Base-by-base conservation (phyloP, 2,888 invertebrate species). In the Hypomecis atomaria region DNA sequence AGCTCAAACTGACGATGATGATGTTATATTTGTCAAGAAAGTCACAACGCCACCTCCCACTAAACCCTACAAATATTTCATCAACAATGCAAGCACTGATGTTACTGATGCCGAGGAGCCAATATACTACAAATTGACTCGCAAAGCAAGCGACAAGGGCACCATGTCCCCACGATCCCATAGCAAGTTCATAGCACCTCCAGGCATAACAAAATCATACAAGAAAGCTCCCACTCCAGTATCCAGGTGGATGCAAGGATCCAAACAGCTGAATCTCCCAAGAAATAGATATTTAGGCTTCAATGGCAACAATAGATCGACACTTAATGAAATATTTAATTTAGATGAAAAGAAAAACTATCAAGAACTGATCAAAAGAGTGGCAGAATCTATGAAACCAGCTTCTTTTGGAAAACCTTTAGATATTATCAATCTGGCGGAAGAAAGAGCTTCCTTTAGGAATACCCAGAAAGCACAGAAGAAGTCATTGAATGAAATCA, bases 301-400 rank as follows among this genome's bases (percentile, higher is more conserved):
- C 0, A 92, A 90, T 71, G 87, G 90, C 8, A 89, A 85, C 59
- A 75, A 78, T 40, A 83, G 85, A 66, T 80, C 88, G 9, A 88
- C 89, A 56, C 76, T 94, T 44, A 87, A 92, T 40, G 92, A 93
- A 79, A 90, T 94, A 59, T 93, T 93, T 70, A 90, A 94, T 78
- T 84, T 94, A 75, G 93, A 94, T 71, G 94, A 94, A 69, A 94
- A 94, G 75, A 87, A 84, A 73, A 90, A 89, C 74, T 94, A 94
- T 71, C 90, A 91, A 72, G 93, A 94, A 78, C 76, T 94, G 47
- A 89, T 95, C 43, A 88, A 86, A 55, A 84, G 85, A 73, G 88
- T 91, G 5, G 78, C 87, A 0, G 77, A 69, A 3, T 83, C 83
- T 6, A 78, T 83, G 66, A 88, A 83, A 71, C 81, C 87, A 6